Conservation (phyloP, 2,113 vertebrate genomes). For the Strix uralensis region DNA sequence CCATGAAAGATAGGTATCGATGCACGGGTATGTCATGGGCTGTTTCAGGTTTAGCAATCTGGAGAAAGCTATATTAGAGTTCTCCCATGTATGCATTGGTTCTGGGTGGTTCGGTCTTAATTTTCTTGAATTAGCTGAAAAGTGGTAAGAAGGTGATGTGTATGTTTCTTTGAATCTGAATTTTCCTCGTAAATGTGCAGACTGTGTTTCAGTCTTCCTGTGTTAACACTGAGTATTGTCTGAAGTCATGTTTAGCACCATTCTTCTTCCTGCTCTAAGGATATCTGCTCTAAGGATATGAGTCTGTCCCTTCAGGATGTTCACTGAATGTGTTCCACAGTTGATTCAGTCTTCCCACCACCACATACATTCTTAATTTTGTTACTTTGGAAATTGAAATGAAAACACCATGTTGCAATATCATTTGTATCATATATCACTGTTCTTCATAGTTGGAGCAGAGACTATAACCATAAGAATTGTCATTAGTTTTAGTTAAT, state of each 20-base stretch:
- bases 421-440: neutral
- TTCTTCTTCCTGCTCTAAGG: neutral
- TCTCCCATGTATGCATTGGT: neutral
- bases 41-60: neutral
- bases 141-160: neutral
- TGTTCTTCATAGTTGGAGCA: neutral
- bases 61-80: neutral
- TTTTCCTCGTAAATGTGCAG: neutral
- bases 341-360: neutral
- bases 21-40: neutral
- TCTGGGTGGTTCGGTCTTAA: neutral
- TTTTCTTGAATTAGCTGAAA: conserved; percentile 5
- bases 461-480: neutral
- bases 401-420: neutral
- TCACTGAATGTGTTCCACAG: neutral
- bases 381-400: neutral
- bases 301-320: neutral
- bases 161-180: neutral
- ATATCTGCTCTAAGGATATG: neutral
- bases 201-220: neutral
- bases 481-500: neutral
- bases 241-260: neutral
- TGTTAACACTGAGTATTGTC: neutral
- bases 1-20: neutral
- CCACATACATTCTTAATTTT: neutral